Conservation (phyloP, 2,888 invertebrate species). For the Venusia cambrica region DNA sequence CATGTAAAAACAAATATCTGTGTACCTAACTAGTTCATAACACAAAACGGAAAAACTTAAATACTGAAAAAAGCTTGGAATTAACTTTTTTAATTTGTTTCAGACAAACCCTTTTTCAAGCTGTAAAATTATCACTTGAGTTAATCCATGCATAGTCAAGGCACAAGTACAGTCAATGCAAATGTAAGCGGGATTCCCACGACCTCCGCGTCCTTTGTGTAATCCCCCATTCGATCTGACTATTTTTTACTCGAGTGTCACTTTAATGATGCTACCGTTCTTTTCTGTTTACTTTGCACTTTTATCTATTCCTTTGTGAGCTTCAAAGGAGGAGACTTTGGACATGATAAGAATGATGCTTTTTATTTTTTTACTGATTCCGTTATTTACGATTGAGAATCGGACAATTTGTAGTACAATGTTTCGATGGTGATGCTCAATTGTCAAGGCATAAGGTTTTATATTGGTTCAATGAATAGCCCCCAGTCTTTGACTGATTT, state of each 20-base stretch:
- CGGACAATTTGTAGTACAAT: constrained; percentile 27
- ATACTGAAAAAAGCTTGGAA: no score
- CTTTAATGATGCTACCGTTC: constrained; percentile 62
- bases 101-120: no score
- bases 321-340: constrained; percentile 62
- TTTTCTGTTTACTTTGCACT: constrained; percentile 69
- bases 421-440: constrained; percentile 14
- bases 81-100: no score
- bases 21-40: no score
- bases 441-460: not conserved
- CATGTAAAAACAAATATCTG: not conserved
- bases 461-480: no score
- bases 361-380: constrained; percentile 36
- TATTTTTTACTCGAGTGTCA: constrained; percentile 57
- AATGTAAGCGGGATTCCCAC: constrained; percentile 31
- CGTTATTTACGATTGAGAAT: constrained; percentile 23
- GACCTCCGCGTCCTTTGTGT: constrained; percentile 26
- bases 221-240: constrained; percentile 35
- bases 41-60: no score
- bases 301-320: constrained; percentile 64
- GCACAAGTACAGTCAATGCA: constrained; percentile 23
- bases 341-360: constrained; percentile 62
- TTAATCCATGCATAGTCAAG: constrained; percentile 17
- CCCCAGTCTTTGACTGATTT: no score
- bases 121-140: constrained; percentile 6